Evolutionary conservation across 1,140 invertebrate species (phyloP).

Genomic region (Homarus americanus): DNA sequence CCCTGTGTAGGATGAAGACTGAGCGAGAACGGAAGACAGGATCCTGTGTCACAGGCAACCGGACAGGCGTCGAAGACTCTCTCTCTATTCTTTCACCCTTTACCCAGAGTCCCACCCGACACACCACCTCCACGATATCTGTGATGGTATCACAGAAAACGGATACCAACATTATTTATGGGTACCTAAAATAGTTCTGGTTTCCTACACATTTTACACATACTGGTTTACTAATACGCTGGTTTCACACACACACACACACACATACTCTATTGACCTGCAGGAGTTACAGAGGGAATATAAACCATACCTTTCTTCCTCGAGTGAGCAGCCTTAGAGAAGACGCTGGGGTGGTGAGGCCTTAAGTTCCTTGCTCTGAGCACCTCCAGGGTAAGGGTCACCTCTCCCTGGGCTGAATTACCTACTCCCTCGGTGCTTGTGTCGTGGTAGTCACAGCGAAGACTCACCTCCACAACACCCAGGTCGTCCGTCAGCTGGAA

Average conservation of each 20-base stretch:
- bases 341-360: slow-evolving; percentile 28
- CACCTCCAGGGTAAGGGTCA: slow-evolving; percentile 48
- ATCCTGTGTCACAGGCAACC: slow-evolving; percentile 50
- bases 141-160: not conserved
- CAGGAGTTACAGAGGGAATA: no score
- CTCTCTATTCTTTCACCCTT: slow-evolving; percentile 33
- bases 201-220: no score
- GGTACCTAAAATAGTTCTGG: no score
- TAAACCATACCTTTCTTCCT: slow-evolving; percentile 57
- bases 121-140: slow-evolving; percentile 59
- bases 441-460: slow-evolving; percentile 42
- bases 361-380: slow-evolving; percentile 44
- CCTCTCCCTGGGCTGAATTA: slow-evolving; percentile 7
- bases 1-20: slow-evolving; percentile 38
- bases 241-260: no score
- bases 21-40: slow-evolving; percentile 42
- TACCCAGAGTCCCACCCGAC: slow-evolving; percentile 57
- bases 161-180: no score
- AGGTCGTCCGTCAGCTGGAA: slow-evolving; percentile 33
- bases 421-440: not conserved
- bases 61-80: slow-evolving; percentile 44
- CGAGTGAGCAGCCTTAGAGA: slow-evolving; percentile 30
- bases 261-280: no score
- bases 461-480: slow-evolving; percentile 49
- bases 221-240: no score